Percentiles rank a stretch among this genome's conserved stretches.
Evolutionary conservation across 2,113 vertebrate genomes (phyloP).

Genomic region (Odobenus rosmarus): DNA sequence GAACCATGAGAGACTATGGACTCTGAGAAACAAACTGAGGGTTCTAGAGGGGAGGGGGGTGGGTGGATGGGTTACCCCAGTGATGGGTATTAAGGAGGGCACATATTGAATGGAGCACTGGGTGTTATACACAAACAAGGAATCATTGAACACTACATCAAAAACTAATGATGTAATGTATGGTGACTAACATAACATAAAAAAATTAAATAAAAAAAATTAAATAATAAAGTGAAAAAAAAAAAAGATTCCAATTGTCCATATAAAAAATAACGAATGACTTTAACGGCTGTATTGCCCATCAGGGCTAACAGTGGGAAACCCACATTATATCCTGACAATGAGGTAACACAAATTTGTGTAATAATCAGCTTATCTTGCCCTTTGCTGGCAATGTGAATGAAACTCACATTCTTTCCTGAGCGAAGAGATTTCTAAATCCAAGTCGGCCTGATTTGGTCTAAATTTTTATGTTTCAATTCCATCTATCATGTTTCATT

Average conservation of each 20-base stretch:
- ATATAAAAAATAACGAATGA: background rate
- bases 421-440: conserved; percentile 12
- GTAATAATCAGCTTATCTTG: background rate
- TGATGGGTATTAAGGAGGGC: no score
- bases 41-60: no score
- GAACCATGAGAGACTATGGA: no score
- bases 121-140: no score
- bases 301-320: background rate
- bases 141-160: no score
- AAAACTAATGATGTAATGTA: no score
- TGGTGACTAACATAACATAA: no score
- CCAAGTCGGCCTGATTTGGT: background rate
- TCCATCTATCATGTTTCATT: background rate
- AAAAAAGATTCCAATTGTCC: background rate
- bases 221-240: no score
- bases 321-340: background rate
- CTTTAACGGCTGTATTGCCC: background rate
- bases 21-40: no score
- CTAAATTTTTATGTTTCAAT: conserved; percentile 42
- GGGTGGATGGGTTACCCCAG: no score
- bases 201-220: no score
- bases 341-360: background rate
- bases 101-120: no score
- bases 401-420: conserved; percentile 26
- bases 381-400: background rate